Evolutionary conservation across 2,113 vertebrate genomes (phyloP).

Genomic region (Origma solitaria): DNA sequence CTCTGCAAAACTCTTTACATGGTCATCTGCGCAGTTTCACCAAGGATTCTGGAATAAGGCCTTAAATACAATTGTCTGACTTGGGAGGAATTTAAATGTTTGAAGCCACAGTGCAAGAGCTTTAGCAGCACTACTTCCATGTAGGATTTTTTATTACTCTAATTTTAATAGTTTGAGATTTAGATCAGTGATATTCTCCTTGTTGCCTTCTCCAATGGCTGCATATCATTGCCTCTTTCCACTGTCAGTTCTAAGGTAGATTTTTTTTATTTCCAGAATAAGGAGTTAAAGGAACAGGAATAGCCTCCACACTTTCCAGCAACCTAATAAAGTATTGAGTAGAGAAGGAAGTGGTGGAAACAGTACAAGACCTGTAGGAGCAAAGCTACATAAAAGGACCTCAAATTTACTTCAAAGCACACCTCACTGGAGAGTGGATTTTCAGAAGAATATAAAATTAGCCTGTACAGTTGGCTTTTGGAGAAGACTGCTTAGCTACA

Average conservation of each 20-base stretch:
- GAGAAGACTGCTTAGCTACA: conserved; percentile 24
- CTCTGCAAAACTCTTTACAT: background rate
- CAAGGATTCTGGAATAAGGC: background rate
- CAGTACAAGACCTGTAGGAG: background rate
- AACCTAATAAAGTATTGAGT: background rate
- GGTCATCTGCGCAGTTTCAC: background rate
- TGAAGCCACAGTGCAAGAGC: background rate
- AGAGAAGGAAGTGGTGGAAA: background rate
- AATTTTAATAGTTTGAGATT: background rate
- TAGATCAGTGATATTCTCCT: background rate
- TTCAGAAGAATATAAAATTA: conserved; percentile 51
- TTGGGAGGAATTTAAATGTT: background rate
- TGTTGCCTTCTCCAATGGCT: background rate
- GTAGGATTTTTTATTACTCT: background rate
- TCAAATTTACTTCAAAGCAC: conserved; percentile 29
- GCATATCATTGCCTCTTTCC: background rate
- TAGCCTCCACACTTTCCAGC: background rate
- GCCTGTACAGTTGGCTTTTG: background rate
- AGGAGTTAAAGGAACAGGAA: background rate
- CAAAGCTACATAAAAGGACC: conserved; percentile 10
- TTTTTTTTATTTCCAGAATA: background rate
- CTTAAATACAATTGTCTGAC: background rate
- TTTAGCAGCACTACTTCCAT: background rate
- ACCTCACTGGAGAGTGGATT: background rate
- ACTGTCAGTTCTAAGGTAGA: background rate